Percentiles rank a stretch among this genome's conserved stretches.
These are phyloP conservation scores for Aleiodes sp. DNA, from an alignment of 1,140 invertebrate species.

Conservation along the genomic window DNA sequence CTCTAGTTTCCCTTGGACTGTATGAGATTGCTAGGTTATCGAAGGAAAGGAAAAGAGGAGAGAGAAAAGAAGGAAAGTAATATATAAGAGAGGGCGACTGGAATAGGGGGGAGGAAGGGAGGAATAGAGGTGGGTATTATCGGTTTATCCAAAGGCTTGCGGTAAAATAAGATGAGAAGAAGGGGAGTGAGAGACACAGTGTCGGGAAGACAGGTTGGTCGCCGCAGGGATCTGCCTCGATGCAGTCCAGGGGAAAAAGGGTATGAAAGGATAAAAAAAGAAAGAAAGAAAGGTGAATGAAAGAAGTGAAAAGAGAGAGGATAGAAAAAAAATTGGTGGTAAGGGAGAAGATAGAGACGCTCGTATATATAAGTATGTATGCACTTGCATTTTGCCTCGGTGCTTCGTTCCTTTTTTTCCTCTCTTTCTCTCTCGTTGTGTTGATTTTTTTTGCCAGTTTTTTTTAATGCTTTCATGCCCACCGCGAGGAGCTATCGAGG, in stretches of 20 bases:
- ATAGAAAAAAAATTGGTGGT: slow-evolving; percentile 18
- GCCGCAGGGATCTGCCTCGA: slow-evolving; percentile 56
- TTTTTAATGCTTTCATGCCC: slow-evolving; percentile 63
- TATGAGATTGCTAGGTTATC: slow-evolving; percentile 8
- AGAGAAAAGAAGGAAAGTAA: neutral
- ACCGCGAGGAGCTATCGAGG: slow-evolving; percentile 66
- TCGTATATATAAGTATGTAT: slow-evolving; percentile 29
- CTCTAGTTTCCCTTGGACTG: too few relatives aligned
- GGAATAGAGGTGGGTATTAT: slow-evolving; percentile 56
- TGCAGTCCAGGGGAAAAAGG: slow-evolving; percentile 42
- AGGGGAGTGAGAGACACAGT: slow-evolving; percentile 56
- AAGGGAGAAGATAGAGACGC: slow-evolving; percentile 13
- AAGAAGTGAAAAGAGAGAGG: slow-evolving; percentile 21
- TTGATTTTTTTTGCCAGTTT: neutral
- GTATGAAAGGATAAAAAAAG: slow-evolving; percentile 17
- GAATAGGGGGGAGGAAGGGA: neutral
- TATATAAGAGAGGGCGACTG: too few relatives aligned
- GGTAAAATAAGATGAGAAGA: slow-evolving; percentile 29
- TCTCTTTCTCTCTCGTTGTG: neutral
- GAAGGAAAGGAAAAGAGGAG: neutral
- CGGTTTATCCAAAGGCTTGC: slow-evolving; percentile 44
- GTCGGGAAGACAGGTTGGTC: slow-evolving; percentile 64
- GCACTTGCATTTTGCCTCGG: slow-evolving; percentile 51
- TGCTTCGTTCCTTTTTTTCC: slow-evolving; percentile 43
- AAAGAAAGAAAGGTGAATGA: slow-evolving; percentile 31